Evolutionary conservation across 2,888 invertebrate genomes (phyloP), one percentile per base, ranked within the genome.

Genomic region (Cheilosia urbana): DNA sequence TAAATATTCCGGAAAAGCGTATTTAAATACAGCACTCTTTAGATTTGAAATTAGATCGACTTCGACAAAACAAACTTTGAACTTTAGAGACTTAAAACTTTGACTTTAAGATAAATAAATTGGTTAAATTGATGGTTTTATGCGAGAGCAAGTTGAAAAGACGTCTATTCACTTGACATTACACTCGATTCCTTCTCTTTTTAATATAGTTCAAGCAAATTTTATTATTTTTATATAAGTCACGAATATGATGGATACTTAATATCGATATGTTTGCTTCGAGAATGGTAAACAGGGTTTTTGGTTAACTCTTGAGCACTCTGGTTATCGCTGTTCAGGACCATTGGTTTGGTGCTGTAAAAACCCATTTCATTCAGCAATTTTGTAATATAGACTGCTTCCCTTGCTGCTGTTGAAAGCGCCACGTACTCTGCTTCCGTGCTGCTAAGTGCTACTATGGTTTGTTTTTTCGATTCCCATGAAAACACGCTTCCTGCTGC

Each of bases 381-480:
- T 15, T 60, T 83, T 19, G 17, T 66, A 34, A 71, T 49, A 37
- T 79, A 83, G 19, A 57, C 37, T 21, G 68, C 88, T 66, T 88
- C 78, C 34, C 69, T 87, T 5, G 78, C 68, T n/a, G 83, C 77
- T 30, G 45, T 47, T 40, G 80, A 77, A 2, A 83, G 40, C 19
- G 72, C 60, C n/a, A 87, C 49, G 30, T 87, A 87, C 47, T 87
- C 77, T 2, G 83, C 85, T 47, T 87, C 81, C 15, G 78, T 87
- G 47, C 81, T 81, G 63, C 66, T 66, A 87, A n/a, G 60, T 9
- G 83, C 77, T 15, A 84, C 73, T 5, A 65, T 30, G n/a, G 53
- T 49, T 69, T 81, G 75, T 53, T 87, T 87, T 45, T 57, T 45
- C 1, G 57, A 51, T 40, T 84, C 77, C 76, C 63, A 82, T 11